Conservation (phyloP, 1,140 invertebrate genomes). For the Pachyrhynchus sulphureomaculatus region DNA sequence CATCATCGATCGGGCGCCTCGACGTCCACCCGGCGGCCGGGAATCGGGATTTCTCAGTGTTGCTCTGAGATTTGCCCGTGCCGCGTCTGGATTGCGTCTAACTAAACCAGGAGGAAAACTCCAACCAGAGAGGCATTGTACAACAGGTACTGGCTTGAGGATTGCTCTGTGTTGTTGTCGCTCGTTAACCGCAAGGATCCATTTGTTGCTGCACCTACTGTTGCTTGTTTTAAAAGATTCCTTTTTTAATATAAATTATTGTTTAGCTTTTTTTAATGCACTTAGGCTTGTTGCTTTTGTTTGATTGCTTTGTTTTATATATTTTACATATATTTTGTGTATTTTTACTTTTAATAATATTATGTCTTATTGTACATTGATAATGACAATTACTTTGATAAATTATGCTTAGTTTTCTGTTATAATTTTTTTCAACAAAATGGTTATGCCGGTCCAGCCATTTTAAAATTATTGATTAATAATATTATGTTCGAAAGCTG, state of each 20-base stretch:
- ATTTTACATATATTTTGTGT: too few species aligned
- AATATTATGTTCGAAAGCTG: too few species aligned
- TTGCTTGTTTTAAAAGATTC: neutral
- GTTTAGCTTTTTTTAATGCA: neutral
- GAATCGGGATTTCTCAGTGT: conserved; percentile 14
- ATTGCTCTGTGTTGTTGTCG: too few species aligned
- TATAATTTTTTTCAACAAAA: too few species aligned
- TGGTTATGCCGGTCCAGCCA: too few species aligned
- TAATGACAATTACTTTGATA: too few species aligned
- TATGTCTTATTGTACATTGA: too few species aligned
- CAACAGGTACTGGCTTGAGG: conserved; percentile 13
- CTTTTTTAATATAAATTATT: neutral
- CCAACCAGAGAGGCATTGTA: conserved; percentile 4
- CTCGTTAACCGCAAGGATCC: neutral
- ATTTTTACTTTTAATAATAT: too few species aligned
- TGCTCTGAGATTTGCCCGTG: conserved; percentile 3
- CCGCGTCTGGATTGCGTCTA: neutral
- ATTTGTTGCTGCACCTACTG: conserved; percentile 3
- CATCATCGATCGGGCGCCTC: conserved; percentile 14
- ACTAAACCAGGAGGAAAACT: neutral
- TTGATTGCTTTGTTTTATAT: too few species aligned
- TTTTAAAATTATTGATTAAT: too few species aligned
- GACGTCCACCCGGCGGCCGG: conserved; percentile 17
- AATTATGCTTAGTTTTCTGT: too few species aligned
- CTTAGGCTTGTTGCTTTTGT: neutral